phyloP scores from a whole-genome alignment of 2,888 invertebrate species.

The Eugnorisma glareosa region DNA sequence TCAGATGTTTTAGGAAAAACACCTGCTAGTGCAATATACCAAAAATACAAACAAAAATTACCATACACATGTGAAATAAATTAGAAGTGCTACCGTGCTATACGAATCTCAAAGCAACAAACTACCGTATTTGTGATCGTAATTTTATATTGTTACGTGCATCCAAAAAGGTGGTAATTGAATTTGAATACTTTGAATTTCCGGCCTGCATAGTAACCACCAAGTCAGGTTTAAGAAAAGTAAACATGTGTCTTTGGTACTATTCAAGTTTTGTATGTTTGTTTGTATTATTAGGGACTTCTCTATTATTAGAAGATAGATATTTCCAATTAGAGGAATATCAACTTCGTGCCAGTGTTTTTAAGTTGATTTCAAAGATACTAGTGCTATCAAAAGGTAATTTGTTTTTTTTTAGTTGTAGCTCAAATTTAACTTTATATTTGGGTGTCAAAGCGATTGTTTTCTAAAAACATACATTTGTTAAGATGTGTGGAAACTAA shows the following conservation, averaged over 20 bases:
- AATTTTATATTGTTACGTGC: conserved; percentile 47
- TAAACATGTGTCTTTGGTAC: conserved; percentile 28
- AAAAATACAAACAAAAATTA: conserved; percentile 56
- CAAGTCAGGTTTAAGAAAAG: conserved; percentile 15
- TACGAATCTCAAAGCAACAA: conserved; percentile 30
- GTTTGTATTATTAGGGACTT: background rate
- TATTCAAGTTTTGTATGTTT: conserved; percentile 12
- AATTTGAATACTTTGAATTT: conserved; percentile 50
- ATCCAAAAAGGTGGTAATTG: conserved; percentile 61
- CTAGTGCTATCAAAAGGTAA: background rate
- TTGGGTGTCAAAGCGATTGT: background rate
- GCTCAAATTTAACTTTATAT: background rate
- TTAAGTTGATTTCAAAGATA: background rate
- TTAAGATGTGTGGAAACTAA: background rate
- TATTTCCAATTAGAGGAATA: background rate
- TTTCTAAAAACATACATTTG: background rate
- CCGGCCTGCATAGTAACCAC: conserved; percentile 11
- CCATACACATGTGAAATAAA: conserved; percentile 52
- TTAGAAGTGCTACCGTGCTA: conserved; percentile 27
- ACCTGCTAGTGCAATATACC: conserved; percentile 22
- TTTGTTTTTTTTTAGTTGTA: background rate
- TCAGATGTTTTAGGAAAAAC: conserved; percentile 5
- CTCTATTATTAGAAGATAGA: background rate
- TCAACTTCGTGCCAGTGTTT: background rate
- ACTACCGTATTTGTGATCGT: conserved; percentile 30